Conservation (phyloP, 1,140 invertebrate species). For the Cataglyphis hispanica region DNA sequence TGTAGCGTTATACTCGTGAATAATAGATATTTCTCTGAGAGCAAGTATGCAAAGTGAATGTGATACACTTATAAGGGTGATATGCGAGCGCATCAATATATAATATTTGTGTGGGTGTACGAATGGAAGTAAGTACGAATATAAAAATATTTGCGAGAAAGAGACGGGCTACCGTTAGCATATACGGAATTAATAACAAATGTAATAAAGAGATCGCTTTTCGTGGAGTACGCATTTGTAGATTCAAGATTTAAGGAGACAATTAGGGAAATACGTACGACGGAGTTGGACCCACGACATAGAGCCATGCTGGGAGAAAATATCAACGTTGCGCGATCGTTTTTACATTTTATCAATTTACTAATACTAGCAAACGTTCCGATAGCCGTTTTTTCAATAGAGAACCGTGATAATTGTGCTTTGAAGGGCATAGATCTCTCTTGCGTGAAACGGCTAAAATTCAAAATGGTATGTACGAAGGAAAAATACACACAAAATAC, state of each 20-base stretch:
- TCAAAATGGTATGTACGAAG: conserved; percentile 31
- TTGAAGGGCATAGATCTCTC: conserved; percentile 48
- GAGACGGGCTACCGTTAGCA: conserved; percentile 32
- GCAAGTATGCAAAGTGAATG: conserved; percentile 70
- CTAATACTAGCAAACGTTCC: conserved; percentile 41
- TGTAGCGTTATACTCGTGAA: conserved; percentile 70
- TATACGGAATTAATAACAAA: conserved; percentile 49
- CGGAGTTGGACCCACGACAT: conserved; percentile 55
- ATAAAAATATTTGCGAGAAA: conserved; percentile 46
- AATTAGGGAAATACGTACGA: conserved; percentile 57
- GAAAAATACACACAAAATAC: conserved; percentile 61
- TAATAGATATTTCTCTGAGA: conserved; percentile 66
- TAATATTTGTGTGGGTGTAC: conserved; percentile 60
- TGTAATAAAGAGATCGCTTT: conserved; percentile 58
- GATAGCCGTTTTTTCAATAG: conserved; percentile 51
- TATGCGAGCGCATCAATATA: conserved; percentile 9
- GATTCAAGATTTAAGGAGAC: conserved; percentile 45
- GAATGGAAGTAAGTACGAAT: conserved; percentile 31
- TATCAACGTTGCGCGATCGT: conserved; percentile 57
- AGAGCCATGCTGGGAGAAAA: conserved; percentile 41
- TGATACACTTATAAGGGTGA: conserved; percentile 4
- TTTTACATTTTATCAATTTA: conserved; percentile 63
- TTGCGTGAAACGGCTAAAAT: conserved; percentile 39
- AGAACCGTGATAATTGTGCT: conserved; percentile 52
- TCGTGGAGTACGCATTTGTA: conserved; percentile 54